A percentile compares a stretch with the other conserved stretches of the same genome.
Evolutionary conservation across 2,797 vertebrate species (phyloP).

Genomic region (Podargus strigoides): DNA sequence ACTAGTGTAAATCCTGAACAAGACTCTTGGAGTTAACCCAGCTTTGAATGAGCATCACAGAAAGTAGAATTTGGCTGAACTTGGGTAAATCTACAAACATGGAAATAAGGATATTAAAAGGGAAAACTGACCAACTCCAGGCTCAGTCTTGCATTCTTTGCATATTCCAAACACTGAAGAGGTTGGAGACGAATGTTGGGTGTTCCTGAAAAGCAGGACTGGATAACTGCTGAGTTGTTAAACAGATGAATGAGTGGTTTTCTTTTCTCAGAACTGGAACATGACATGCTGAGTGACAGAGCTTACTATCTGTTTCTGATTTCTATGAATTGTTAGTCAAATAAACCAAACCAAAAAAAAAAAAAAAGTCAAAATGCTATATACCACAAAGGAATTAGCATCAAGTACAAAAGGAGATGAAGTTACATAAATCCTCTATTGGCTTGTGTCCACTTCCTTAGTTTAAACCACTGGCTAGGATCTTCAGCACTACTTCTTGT

Average conservation of each 20-base stretch:
- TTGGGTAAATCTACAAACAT: not conserved
- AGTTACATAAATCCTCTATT: not conserved
- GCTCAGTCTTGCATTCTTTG: not conserved
- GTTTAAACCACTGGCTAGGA: not conserved
- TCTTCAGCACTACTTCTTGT: not conserved
- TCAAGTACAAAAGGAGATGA: not conserved
- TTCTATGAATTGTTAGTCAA: not conserved
- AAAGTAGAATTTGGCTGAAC: not conserved
- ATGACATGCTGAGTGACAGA: not conserved
- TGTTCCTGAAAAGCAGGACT: slow-evolving; percentile 16
- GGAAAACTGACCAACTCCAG: not conserved
- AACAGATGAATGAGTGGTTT: not conserved
- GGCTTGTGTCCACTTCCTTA: not conserved
- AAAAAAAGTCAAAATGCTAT: not conserved
- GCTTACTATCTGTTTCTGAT: not conserved
- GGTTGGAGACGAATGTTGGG: not conserved
- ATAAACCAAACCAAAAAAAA: not conserved
- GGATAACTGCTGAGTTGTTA: not conserved
- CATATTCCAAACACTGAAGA: not conserved
- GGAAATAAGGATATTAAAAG: not conserved
- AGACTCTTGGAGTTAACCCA: not conserved
- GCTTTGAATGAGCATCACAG: not conserved
- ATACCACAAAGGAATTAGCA: not conserved
- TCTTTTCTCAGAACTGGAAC: not conserved
- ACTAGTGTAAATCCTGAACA: not conserved